Evolutionary conservation across 2,113 vertebrate genomes (phyloP).

Genomic region (Sorex araneus): DNA sequence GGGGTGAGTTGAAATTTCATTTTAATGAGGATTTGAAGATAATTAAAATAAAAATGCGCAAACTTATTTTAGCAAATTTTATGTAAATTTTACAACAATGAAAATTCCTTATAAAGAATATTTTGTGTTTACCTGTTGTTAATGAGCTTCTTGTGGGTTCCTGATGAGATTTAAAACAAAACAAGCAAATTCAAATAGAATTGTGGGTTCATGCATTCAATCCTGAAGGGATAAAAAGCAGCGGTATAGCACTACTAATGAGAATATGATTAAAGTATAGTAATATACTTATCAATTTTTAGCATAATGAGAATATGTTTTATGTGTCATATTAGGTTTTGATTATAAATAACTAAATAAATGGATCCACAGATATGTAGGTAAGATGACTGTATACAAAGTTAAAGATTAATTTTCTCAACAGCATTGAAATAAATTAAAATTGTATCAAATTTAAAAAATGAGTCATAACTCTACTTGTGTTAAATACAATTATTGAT

Average conservation of each 20-base stretch:
- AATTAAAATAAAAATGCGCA: background rate
- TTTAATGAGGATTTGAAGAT: background rate
- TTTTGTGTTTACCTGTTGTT: background rate
- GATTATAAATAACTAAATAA: constrained; percentile 87
- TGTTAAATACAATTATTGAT: constrained; percentile 1
- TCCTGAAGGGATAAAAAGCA: background rate
- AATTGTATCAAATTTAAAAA: constrained; percentile 33
- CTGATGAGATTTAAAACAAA: background rate
- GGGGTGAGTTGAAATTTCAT: background rate
- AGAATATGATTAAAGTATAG: constrained; percentile 72
- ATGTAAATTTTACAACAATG: background rate
- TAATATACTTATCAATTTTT: constrained; percentile 85
- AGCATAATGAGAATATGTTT: constrained; percentile 88
- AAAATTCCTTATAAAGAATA: background rate
- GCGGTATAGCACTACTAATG: background rate
- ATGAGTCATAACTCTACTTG: constrained; percentile 50
- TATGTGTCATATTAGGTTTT: constrained; percentile 86
- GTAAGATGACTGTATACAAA: constrained; percentile 87
- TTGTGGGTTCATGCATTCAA: background rate
- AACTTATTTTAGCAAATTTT: background rate
- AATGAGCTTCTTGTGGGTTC: background rate
- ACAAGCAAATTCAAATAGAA: no score
- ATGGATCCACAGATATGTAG: constrained; percentile 81
- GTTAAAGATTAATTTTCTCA: constrained; percentile 81
- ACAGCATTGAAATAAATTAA: constrained; percentile 69